These are phyloP conservation scores for Squalus acanthias DNA, from an alignment of 2,797 vertebrate species.

Conservation along the genomic window DNA sequence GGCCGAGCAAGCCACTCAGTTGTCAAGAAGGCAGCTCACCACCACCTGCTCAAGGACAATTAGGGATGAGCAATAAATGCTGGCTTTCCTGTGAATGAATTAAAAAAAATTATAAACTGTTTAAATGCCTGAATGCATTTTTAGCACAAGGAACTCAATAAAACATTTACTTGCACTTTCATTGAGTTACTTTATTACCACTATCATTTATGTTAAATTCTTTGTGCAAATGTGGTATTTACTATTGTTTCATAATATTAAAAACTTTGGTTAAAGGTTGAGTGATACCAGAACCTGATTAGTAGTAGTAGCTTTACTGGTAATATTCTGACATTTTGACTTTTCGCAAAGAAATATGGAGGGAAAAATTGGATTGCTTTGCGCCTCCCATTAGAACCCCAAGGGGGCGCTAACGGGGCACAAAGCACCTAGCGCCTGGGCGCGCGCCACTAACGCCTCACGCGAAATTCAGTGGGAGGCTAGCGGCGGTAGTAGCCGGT, in stretches of 20 bases:
- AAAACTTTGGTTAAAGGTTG: background rate
- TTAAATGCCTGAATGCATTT: background rate
- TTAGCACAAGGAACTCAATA: background rate
- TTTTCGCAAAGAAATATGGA: background rate
- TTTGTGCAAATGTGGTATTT: background rate
- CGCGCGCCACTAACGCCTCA: too few relatives aligned
- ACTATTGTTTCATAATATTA: background rate
- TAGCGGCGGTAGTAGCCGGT: too few relatives aligned
- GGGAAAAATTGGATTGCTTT: too few relatives aligned
- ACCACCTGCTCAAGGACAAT: too few relatives aligned
- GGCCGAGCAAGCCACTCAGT: too few relatives aligned
- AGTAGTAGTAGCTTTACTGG: background rate
- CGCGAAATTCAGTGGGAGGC: too few relatives aligned
- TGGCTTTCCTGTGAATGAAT: too few relatives aligned
- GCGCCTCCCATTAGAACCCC: too few relatives aligned
- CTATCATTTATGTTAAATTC: background rate
- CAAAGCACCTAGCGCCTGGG: too few relatives aligned
- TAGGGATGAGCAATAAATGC: too few relatives aligned
- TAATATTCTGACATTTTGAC: background rate
- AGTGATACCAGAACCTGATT: background rate
- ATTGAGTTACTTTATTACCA: background rate
- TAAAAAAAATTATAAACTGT: background rate
- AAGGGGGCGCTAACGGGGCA: too few relatives aligned
- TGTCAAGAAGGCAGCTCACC: too few relatives aligned
- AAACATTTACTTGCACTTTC: background rate